Base-by-base conservation (phyloP, 2,797 vertebrate species). In the Sebastes steindachneri region DNA sequence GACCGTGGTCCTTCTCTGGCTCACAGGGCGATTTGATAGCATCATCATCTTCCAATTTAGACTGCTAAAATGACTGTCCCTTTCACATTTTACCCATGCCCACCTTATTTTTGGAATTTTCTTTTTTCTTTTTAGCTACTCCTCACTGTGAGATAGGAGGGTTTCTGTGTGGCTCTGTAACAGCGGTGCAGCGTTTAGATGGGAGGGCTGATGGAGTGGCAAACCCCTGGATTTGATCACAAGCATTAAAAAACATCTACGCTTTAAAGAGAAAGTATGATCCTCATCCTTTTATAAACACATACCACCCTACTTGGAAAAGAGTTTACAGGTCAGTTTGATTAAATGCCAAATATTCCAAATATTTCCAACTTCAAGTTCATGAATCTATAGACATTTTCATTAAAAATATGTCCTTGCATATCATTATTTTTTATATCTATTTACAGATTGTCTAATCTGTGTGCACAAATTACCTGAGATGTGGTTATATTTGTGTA, bases 41-140 rank as follows among this genome's bases (percentile, higher is more conserved):
- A 81, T 63, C 41, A 59, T 78, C 68, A 31, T 67, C 60, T 58
- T 68, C 26, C 17, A 71, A 45, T 15, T 28, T 65, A 62, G 9
- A 14, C 15, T 7, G 19, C 19, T 54, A 9, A 45, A 75, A 73
- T 67, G 28, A 73, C 58, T 14, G 45, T 3, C 9, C 33, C 35
- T 55, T 31, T 51, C 11, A 59, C 9, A 64, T 59, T 29, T 51
- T 15, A 11, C 9, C 41, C 51, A 76, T 59, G 25, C 58, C n/a
- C 31, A 41, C 33, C 37, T 57, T 75, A 48, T 31, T 65, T 72
- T 53, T 19, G 2, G 9, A 12, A 29, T 59, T 37, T 54, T 48
- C 15, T 60, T 15, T 59, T 25, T 31, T 41, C 10, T 33, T 9
- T 55, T 67, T 41, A 7, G 17, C 21, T 17, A 7, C 25, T 25